Percentiles rank a stretch among this genome's conserved stretches.
These are phyloP conservation scores for Choloepus hoffmanni DNA, from an alignment of 2,113 vertebrate species.

Conservation along the genomic window DNA sequence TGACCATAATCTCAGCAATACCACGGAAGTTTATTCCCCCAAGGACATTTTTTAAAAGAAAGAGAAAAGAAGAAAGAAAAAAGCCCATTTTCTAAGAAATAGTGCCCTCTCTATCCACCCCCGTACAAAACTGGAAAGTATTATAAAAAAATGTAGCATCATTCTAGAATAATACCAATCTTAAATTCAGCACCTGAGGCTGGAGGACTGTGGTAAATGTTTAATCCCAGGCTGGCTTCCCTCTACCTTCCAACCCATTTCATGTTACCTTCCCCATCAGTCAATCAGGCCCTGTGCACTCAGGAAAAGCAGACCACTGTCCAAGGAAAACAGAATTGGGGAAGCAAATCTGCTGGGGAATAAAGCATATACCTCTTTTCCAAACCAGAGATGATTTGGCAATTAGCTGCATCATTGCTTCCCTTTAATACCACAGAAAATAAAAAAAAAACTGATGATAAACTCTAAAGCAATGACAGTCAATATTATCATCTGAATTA, in stretches of 20 bases:
- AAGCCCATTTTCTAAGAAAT: slow-evolving; percentile 17
- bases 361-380: slow-evolving; percentile 25
- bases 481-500: slow-evolving; percentile 24
- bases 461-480: slow-evolving; percentile 32
- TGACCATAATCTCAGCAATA: slow-evolving; percentile 27
- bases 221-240: slow-evolving; percentile 41
- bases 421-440: slow-evolving; percentile 32
- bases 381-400: slow-evolving; percentile 19
- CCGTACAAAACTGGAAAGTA: slow-evolving; percentile 23
- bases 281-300: not conserved
- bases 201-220: not conserved
- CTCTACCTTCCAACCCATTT: not conserved
- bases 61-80: not conserved
- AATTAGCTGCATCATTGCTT: slow-evolving; percentile 17
- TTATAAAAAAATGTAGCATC: slow-evolving; percentile 37
- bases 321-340: slow-evolving; percentile 27
- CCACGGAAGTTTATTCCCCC: not conserved
- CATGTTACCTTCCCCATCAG: not conserved
- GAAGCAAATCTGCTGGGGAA: slow-evolving; percentile 10
- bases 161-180: not conserved
- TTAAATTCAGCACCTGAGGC: slow-evolving; percentile 20
- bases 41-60: slow-evolving; percentile 1
- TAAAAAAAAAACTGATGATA: slow-evolving; percentile 43
- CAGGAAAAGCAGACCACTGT: not conserved
- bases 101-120: not conserved